Evolutionary conservation across 2,113 vertebrate genomes (phyloP).

Genomic region (Ictidomys tridecemlineatus): DNA sequence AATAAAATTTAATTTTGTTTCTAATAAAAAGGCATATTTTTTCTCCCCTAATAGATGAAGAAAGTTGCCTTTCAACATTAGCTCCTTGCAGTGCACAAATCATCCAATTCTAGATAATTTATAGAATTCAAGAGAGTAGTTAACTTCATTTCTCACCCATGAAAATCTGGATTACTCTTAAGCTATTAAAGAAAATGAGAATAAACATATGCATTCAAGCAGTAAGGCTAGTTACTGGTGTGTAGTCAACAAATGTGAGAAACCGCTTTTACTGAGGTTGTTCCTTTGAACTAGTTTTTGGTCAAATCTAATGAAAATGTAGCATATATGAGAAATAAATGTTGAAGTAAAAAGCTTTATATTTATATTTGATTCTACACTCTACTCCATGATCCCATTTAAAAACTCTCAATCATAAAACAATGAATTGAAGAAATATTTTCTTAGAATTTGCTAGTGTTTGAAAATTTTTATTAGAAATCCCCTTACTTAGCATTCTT

Average conservation of each 20-base stretch:
- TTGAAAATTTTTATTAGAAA: not conserved
- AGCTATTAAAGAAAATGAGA: not conserved
- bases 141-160: not conserved
- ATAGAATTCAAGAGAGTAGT: not conserved
- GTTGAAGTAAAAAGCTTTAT: not conserved
- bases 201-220: not conserved
- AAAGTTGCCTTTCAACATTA: slow-evolving; percentile 7
- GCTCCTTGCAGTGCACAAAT: not conserved
- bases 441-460: not conserved
- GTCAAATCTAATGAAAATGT: not conserved
- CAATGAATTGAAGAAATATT: not conserved
- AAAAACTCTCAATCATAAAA: not conserved
- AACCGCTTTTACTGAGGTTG: not conserved
- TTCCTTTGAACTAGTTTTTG: not conserved
- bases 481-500: not conserved
- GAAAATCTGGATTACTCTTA: not conserved
- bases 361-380: not conserved
- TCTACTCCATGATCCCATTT: not conserved
- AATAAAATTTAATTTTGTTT: slow-evolving; percentile 15
- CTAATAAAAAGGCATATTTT: not conserved
- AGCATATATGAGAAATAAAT: not conserved
- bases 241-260: not conserved
- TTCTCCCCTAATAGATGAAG: not conserved
- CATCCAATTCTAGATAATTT: slow-evolving; percentile 11
- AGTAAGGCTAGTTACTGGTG: not conserved